These are phyloP conservation scores for Schizothorax lantsangensis DNA, from an alignment of 2,797 vertebrate species.

Conservation along the genomic window DNA sequence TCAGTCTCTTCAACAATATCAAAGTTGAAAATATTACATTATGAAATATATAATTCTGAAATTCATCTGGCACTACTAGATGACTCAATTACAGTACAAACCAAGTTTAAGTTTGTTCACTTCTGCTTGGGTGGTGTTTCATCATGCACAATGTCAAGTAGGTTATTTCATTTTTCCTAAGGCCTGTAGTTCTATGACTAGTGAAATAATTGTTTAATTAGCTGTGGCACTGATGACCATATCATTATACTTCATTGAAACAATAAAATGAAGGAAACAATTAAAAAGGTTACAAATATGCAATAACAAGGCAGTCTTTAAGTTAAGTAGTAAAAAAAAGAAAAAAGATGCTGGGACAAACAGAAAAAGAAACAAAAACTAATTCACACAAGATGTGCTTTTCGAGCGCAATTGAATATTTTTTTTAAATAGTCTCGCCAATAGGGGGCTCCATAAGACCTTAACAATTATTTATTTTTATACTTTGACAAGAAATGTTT, in stretches of 20 bases:
- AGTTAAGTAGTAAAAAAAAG: not conserved
- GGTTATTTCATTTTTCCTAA: not conserved
- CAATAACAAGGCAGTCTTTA: not conserved
- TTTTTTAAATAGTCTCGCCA: not conserved
- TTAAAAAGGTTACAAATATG: not conserved
- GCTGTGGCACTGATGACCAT: not conserved
- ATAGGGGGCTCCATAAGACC: not conserved
- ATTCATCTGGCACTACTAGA: not conserved
- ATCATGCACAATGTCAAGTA: not conserved
- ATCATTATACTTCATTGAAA: not conserved
- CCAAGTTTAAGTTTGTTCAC: not conserved
- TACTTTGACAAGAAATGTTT: constrained; percentile 2
- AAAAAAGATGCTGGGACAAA: not conserved
- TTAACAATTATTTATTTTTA: not conserved
- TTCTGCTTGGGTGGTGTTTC: constrained; percentile 5
- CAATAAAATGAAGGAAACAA: not conserved
- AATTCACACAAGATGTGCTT: not conserved
- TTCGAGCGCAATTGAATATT: not conserved
- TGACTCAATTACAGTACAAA: constrained; percentile 1
- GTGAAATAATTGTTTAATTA: not conserved
- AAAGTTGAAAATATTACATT: not conserved
- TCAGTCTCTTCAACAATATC: not conserved
- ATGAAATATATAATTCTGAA: constrained; percentile 1
- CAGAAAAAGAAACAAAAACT: not conserved
- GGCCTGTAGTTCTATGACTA: not conserved